These are phyloP conservation scores for Protonemura montana DNA, from an alignment of 2,888 invertebrate genomes.

Conservation along the genomic window DNA sequence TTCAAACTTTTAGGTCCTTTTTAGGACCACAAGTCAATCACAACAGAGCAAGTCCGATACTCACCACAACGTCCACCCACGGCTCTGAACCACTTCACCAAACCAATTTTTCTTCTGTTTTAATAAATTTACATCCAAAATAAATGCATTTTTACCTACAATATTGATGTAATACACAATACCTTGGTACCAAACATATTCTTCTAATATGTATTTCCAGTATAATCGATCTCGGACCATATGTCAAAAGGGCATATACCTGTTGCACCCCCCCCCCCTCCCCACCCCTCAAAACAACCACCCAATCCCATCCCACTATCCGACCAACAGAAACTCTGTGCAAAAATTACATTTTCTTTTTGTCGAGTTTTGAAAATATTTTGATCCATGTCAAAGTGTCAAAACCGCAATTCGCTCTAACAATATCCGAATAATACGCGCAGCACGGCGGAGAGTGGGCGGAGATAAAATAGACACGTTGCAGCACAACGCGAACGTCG, in stretches of 20 bases:
- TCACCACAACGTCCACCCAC: too few relatives aligned
- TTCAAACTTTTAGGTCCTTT: too few relatives aligned
- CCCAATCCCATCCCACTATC: not conserved
- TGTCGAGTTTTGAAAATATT: not conserved
- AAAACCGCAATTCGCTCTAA: not conserved
- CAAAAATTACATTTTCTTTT: not conserved
- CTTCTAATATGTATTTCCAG: not conserved
- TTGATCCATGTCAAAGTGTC: constrained; percentile 7
- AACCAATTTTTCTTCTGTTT: too few relatives aligned
- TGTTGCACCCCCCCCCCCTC: not conserved
- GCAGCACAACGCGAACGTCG: not conserved
- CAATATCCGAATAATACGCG: not conserved
- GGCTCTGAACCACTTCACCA: too few relatives aligned
- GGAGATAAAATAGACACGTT: constrained; percentile 2
- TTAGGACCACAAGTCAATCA: too few relatives aligned
- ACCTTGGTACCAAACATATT: not conserved
- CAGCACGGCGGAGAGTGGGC: not conserved
- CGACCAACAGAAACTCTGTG: not conserved
- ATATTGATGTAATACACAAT: not conserved
- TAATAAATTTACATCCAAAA: too few relatives aligned
- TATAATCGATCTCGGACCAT: not conserved
- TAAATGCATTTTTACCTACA: too few relatives aligned
- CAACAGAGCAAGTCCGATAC: too few relatives aligned
- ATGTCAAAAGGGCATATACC: not conserved
- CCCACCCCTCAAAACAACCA: not conserved